Evolutionary conservation across 2,113 vertebrate genomes (phyloP).

Genomic region (Hylia prasina): DNA sequence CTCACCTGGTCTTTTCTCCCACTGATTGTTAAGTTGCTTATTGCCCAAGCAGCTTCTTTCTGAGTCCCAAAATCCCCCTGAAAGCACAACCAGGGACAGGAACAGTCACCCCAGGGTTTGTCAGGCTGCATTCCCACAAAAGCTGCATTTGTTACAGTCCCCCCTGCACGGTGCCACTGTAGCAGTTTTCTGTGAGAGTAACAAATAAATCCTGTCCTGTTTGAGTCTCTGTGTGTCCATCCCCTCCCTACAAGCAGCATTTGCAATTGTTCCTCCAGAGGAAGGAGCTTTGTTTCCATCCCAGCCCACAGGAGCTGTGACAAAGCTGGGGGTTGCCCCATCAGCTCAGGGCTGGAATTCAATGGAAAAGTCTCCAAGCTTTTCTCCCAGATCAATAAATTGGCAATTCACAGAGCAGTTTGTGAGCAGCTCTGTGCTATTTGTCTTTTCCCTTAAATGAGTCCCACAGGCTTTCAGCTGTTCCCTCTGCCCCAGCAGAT

Average conservation of each 20-base stretch:
- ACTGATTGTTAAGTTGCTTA: constrained; percentile 99
- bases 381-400: background rate
- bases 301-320: background rate
- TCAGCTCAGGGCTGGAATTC: background rate
- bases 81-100: background rate
- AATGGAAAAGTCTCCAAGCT: too few relatives aligned
- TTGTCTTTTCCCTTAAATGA: background rate
- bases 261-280: fast-evolving
- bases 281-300: background rate
- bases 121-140: background rate
- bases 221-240: background rate
- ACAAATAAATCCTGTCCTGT: background rate
- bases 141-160: background rate
- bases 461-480: background rate
- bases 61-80: constrained; percentile 98
- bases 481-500: background rate
- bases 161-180: fast-evolving
- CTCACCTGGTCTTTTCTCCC: constrained; percentile 97
- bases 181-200: background rate
- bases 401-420: background rate
- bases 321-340: background rate
- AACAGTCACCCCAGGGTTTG: background rate
- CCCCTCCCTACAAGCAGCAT: background rate
- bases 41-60: constrained; percentile 99
- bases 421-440: background rate